Base-by-base conservation (phyloP, 2,113 vertebrate species). In the Gobiocypris rarus region DNA sequence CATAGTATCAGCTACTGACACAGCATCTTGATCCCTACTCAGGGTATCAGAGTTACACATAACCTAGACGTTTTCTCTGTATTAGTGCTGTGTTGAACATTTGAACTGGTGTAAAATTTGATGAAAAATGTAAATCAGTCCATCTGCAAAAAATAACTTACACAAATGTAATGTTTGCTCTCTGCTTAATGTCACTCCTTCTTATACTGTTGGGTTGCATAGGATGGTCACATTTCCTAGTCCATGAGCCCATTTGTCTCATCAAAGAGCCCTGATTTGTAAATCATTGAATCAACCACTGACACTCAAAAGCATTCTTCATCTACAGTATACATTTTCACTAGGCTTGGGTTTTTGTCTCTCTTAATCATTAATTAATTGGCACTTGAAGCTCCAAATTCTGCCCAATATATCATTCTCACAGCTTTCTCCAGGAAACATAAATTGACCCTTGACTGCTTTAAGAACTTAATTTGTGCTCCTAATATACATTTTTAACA, bases 311-410 rank as follows among this genome's bases (percentile, higher is more conserved):
- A 86, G 45, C 50, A 63, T 26, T 70, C 26, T 65, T 31, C 52
- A 15, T 74, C 87, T 89, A 34, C 74, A 76, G 78, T 88, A 83
- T 82, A 65, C 48, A 83, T 78, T 86, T 75, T 54, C 65, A 26
- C 76, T 73, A 43, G 34, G 82, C 48, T 19, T 14, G 19, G 48
- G 26, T 52, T 43, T 61, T 65, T 34, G 61, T 67, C 9, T 15
- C 52, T 86, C 59, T 67, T 80, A 82, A 84, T 83, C 26, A 5
- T 38, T 31, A 56, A 56, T 73, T 79, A 24, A 80, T 83, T 83
- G 77, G 84, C 77, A 71, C 71, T 15, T 48, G n/a, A 43, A 59
- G 67, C 71, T 71, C 28, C 45, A 75, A 73, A 84, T 74, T 54
- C 11, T 52, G 19, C 26, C 24, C 74, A 59, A 31, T 78, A 82